phyloP scores from a whole-genome alignment of 1,140 invertebrate species.

The Zaprionus capensis region DNA sequence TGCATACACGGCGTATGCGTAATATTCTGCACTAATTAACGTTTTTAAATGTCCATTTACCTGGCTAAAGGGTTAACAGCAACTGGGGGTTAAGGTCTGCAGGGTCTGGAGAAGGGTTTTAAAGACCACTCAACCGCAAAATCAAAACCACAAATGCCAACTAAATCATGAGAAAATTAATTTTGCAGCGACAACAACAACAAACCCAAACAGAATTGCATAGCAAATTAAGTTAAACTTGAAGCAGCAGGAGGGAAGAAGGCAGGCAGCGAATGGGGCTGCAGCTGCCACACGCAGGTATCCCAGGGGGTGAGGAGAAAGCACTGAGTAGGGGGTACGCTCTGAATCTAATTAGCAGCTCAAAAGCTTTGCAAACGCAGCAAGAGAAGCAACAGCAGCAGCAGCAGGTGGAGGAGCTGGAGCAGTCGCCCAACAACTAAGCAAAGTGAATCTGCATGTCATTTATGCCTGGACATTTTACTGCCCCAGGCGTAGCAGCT shows the following conservation, averaged over 20 bases:
- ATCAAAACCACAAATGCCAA: constrained; percentile 78
- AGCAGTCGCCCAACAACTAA: constrained; percentile 48
- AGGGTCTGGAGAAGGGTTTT: constrained; percentile 36
- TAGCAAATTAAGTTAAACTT: constrained; percentile 69
- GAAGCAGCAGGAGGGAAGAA: constrained; percentile 14
- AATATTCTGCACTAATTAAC: constrained; percentile 63
- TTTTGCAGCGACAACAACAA: constrained; percentile 64
- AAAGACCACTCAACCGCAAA: constrained; percentile 72
- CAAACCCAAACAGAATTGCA: constrained; percentile 60
- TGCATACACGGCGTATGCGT: constrained; percentile 34
- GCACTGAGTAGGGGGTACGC: background rate
- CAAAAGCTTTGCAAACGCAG: constrained; percentile 61
- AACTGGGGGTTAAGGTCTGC: background rate
- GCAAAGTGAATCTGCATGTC: constrained; percentile 79
- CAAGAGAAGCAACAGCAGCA: constrained; percentile 25
- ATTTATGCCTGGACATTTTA: constrained; percentile 79
- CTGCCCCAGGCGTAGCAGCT: constrained; percentile 37
- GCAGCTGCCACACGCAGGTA: constrained; percentile 9
- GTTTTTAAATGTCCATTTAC: constrained; percentile 48
- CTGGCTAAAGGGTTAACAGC: constrained; percentile 9
- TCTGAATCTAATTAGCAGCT: constrained; percentile 77
- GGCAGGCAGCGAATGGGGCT: background rate
- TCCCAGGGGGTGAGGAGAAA: background rate
- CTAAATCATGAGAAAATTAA: constrained; percentile 81
- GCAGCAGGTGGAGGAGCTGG: constrained; percentile 37